Percentiles rank a stretch among this genome's conserved stretches.
Evolutionary conservation across 1,140 invertebrate genomes (phyloP).

Genomic region (Euwallacea similis): DNA sequence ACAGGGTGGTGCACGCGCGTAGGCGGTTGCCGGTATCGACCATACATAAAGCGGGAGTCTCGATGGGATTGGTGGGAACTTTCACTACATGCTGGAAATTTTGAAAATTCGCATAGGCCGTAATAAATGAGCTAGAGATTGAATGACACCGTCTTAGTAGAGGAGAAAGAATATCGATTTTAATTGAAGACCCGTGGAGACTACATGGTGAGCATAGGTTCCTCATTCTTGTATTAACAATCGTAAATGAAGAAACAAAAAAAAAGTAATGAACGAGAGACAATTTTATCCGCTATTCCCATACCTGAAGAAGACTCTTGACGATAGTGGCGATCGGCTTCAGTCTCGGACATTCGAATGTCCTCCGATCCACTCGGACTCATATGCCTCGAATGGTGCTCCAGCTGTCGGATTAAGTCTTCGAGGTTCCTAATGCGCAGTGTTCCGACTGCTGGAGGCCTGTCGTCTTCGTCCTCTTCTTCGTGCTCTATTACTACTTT

Average conservation of each 20-base stretch:
- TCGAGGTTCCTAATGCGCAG: slow-evolving; percentile 87
- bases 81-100: slow-evolving; percentile 64
- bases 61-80: slow-evolving; percentile 61
- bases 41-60: slow-evolving; percentile 77
- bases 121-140: neutral
- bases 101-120: neutral
- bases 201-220: too few relatives aligned
- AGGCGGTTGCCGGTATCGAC: slow-evolving; percentile 74
- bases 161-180: too few relatives aligned
- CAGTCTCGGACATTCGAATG: slow-evolving; percentile 87
- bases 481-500: slow-evolving; percentile 54
- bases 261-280: too few relatives aligned
- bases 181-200: too few relatives aligned
- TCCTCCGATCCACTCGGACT: slow-evolving; percentile 89
- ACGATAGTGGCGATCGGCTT: slow-evolving; percentile 72
- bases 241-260: too few relatives aligned
- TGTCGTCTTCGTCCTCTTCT: slow-evolving; percentile 71
- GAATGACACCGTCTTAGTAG: too few relatives aligned
- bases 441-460: slow-evolving; percentile 70
- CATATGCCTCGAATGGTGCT: slow-evolving; percentile 86
- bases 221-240: too few relatives aligned
- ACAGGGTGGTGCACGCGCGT: slow-evolving; percentile 61
- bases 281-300: neutral
- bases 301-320: slow-evolving; percentile 71
- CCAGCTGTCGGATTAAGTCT: slow-evolving; percentile 86